Conservation (phyloP, 1,140 invertebrate species). For the Onthophagus taurus region DNA sequence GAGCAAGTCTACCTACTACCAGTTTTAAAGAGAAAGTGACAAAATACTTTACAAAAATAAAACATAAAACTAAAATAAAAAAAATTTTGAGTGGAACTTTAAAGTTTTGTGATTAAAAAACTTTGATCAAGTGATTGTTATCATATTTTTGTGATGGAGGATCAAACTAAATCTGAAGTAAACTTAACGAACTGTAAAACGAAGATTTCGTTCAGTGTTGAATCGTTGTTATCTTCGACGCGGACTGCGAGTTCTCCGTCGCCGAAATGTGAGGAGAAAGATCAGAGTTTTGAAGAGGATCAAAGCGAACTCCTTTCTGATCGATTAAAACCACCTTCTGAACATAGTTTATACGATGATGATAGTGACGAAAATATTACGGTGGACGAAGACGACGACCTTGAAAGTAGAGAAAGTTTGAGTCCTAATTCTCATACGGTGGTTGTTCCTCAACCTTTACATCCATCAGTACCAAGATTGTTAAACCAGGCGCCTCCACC, state of each 20-base stretch:
- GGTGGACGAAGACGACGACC: slow-evolving; percentile 29
- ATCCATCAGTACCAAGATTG: slow-evolving; percentile 33
- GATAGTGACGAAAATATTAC: slow-evolving; percentile 31
- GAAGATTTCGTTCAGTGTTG: slow-evolving; percentile 38
- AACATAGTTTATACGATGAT: slow-evolving; percentile 15
- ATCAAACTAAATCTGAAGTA: slow-evolving; percentile 31
- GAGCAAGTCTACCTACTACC: slow-evolving; percentile 21
- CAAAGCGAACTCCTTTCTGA: slow-evolving; percentile 1
- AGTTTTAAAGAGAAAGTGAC: slow-evolving; percentile 2
- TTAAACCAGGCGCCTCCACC: slow-evolving; percentile 22
- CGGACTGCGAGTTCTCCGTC: neutral
- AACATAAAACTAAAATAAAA: neutral
- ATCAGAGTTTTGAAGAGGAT: slow-evolving; percentile 6
- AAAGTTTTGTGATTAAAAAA: neutral
- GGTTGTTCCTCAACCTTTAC: slow-evolving; percentile 34
- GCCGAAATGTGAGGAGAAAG: slow-evolving; percentile 6
- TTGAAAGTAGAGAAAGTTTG: slow-evolving; percentile 29
- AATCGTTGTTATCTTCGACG: slow-evolving; percentile 30
- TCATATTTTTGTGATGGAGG: slow-evolving; percentile 19
- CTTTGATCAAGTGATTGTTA: neutral
- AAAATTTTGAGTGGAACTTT: neutral
- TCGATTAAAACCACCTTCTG: slow-evolving; percentile 14
- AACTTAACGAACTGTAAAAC: slow-evolving; percentile 31
- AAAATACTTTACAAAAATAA: neutral
- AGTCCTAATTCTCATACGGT: slow-evolving; percentile 32